Evolutionary conservation across 2,113 vertebrate genomes (phyloP).

Genomic region (Corythornis madagascariensis): DNA sequence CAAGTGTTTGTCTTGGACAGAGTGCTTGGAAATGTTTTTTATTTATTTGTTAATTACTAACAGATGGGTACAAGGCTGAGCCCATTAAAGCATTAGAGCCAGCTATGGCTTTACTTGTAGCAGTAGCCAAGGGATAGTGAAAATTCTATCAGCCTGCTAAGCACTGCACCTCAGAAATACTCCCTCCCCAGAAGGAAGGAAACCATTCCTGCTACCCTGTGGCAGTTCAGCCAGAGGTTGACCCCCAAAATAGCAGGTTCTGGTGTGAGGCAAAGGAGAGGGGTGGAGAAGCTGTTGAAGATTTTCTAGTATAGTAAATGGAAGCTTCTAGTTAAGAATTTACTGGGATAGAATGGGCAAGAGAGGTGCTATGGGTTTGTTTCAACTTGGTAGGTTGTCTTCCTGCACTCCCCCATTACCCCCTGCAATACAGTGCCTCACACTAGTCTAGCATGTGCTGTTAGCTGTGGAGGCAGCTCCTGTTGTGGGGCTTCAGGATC

Average conservation of each 20-base stretch:
- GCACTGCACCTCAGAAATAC: background rate
- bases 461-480: background rate
- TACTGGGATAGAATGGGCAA: background rate
- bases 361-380: background rate
- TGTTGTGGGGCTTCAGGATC: fast-evolving
- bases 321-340: background rate
- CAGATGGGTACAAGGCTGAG: background rate
- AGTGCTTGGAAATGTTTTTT: background rate
- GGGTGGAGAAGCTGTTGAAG: background rate
- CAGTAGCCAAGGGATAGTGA: background rate
- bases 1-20: background rate
- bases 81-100: background rate
- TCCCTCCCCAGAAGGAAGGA: background rate
- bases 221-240: background rate
- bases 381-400: fast-evolving
- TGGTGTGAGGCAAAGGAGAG: background rate
- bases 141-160: background rate
- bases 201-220: background rate
- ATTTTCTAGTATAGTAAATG: background rate
- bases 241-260: background rate
- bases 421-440: fast-evolving
- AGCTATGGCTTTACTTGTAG: background rate
- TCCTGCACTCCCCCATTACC: background rate
- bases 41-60: background rate
- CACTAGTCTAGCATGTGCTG: background rate